phyloP scores from a whole-genome alignment of 1,140 invertebrate genomes.

The Mamestra configurata region DNA sequence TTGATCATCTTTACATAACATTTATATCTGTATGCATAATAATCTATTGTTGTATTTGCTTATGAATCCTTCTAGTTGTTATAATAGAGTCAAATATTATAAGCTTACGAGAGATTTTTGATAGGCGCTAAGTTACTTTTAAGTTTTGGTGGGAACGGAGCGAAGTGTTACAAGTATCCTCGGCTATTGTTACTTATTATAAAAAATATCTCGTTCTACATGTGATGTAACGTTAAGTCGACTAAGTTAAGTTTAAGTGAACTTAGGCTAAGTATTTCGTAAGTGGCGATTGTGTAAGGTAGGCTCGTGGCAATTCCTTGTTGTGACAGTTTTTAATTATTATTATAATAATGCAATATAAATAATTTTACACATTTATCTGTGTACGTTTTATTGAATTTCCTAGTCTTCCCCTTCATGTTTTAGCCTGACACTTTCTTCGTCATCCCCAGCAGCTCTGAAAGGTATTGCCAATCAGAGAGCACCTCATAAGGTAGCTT shows the following conservation, averaged over 20 bases:
- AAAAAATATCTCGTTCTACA: slow-evolving; percentile 83
- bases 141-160: slow-evolving; percentile 64
- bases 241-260: slow-evolving; percentile 71
- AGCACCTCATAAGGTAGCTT: no score
- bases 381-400: slow-evolving; percentile 56
- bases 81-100: slow-evolving; percentile 37
- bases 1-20: slow-evolving; percentile 49
- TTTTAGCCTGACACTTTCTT: no score
- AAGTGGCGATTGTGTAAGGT: slow-evolving; percentile 74
- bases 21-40: slow-evolving; percentile 50
- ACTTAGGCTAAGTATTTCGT: slow-evolving; percentile 69
- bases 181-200: slow-evolving; percentile 80
- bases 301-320: slow-evolving; percentile 80
- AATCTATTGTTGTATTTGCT: slow-evolving; percentile 45
- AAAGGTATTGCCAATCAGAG: no score
- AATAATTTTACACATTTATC: slow-evolving; percentile 83
- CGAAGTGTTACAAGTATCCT: slow-evolving; percentile 64
- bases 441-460: no score
- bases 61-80: slow-evolving; percentile 49
- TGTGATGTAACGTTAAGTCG: slow-evolving; percentile 84
- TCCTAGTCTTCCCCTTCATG: no score
- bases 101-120: slow-evolving; percentile 41
- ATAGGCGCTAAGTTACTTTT: slow-evolving; percentile 38
- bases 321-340: slow-evolving; percentile 83
- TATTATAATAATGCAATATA: slow-evolving; percentile 81